Conservation (phyloP, 2,797 vertebrate genomes). For the Clarias fuscus region DNA sequence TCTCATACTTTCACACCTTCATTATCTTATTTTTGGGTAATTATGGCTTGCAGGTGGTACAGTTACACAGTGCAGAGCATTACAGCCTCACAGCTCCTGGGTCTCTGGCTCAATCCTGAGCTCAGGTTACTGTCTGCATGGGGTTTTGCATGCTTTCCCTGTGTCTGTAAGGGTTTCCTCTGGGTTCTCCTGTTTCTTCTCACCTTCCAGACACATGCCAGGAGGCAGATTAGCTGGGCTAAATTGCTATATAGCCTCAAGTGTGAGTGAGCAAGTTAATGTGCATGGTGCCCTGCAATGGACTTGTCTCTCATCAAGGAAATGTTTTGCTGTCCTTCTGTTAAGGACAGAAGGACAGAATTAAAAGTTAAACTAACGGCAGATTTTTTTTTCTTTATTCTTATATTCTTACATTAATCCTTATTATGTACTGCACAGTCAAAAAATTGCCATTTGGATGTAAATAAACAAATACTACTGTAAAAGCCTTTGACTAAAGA, state of each 20-base stretch:
- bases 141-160: not conserved
- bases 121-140: not conserved
- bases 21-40: not conserved
- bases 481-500: no score
- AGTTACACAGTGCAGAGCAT: not conserved
- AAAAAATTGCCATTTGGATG: no score
- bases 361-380: not conserved
- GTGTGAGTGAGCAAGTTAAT: not conserved
- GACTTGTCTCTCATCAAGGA: not conserved
- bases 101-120: not conserved
- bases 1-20: not conserved
- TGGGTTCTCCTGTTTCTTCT: not conserved
- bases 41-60: not conserved
- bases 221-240: not conserved
- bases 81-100: not conserved
- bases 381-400: not conserved
- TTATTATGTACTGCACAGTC: no score
- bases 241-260: not conserved
- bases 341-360: not conserved
- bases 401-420: not conserved
- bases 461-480: no score
- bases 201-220: constrained; percentile 1
- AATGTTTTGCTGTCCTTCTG: not conserved
- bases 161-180: not conserved
- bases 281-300: not conserved